Conservation (phyloP, 2,797 vertebrate genomes). For the Phoxinus dragarum region DNA sequence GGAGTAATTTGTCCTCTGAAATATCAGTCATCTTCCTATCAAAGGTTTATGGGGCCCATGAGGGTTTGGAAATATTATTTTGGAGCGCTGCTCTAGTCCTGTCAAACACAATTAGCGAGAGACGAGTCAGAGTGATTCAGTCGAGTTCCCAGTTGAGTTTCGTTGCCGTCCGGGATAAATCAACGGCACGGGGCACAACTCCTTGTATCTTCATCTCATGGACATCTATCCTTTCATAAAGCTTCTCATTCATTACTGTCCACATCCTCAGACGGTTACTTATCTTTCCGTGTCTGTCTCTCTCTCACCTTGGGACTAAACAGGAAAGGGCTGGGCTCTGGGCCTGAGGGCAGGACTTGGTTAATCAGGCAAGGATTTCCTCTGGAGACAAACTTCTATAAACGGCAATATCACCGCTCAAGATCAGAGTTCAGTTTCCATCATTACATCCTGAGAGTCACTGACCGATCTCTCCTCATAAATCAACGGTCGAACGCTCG, state of each 20-base stretch:
- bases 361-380: slow-evolving; percentile 62
- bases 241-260: slow-evolving; percentile 16
- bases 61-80: slow-evolving; percentile 57
- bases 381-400: slow-evolving; percentile 55
- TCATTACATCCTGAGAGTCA: slow-evolving; percentile 49
- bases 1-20: slow-evolving; percentile 61
- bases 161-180: slow-evolving; percentile 14
- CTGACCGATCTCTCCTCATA: slow-evolving; percentile 45
- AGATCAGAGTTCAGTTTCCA: slow-evolving; percentile 49
- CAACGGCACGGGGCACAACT: slow-evolving; percentile 22
- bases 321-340: slow-evolving; percentile 49
- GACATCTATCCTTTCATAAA: slow-evolving; percentile 12
- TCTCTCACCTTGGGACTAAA: slow-evolving; percentile 51
- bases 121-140: slow-evolving; percentile 55
- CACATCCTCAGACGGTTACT: neutral
- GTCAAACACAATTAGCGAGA: slow-evolving; percentile 55
- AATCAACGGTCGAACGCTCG: slow-evolving; percentile 41
- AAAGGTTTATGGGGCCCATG: slow-evolving; percentile 65
- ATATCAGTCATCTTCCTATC: slow-evolving; percentile 71
- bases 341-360: slow-evolving; percentile 55
- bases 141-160: slow-evolving; percentile 7
- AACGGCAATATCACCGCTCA: slow-evolving; percentile 50
- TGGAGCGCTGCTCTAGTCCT: slow-evolving; percentile 40
- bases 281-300: slow-evolving; percentile 24
- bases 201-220: neutral